These are phyloP conservation scores for Prunella himalayana DNA, from an alignment of 2,113 vertebrate genomes.

Conservation along the genomic window DNA sequence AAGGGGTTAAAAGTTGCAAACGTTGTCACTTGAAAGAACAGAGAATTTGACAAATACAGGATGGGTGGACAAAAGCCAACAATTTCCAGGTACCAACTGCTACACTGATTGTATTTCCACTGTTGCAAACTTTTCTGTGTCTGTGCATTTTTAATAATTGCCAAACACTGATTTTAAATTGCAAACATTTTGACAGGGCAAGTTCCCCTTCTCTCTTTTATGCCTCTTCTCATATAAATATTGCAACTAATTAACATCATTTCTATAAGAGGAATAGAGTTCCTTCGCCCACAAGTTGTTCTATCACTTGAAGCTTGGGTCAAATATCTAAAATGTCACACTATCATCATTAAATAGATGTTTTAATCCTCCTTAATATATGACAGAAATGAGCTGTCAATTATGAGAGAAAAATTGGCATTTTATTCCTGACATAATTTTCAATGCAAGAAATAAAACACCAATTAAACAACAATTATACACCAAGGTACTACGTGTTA, in stretches of 20 bases:
- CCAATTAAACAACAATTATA: constrained; percentile 72
- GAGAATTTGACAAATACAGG: neutral
- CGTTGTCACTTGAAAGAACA: neutral
- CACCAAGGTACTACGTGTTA: constrained; percentile 58
- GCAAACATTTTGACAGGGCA: constrained; percentile 49
- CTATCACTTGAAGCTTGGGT: constrained; percentile 35
- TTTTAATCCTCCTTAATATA: constrained; percentile 60
- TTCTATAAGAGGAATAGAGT: constrained; percentile 33
- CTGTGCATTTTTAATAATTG: neutral
- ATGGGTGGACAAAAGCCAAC: neutral
- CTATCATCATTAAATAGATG: constrained; percentile 68
- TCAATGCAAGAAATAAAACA: constrained; percentile 64
- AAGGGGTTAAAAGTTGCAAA: neutral
- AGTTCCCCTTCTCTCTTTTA: constrained; percentile 12
- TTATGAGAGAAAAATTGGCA: constrained; percentile 69
- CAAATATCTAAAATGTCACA: constrained; percentile 59
- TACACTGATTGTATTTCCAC: neutral
- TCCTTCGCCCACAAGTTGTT: constrained; percentile 17
- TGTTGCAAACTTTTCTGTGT: neutral
- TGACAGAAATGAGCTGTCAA: constrained; percentile 70
- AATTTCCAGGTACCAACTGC: neutral
- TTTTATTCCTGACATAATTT: constrained; percentile 65
- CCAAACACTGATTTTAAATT: constrained; percentile 13
- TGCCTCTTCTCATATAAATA: constrained; percentile 36
- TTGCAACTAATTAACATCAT: constrained; percentile 49